Base-by-base conservation (phyloP, 2,888 invertebrate genomes). In the Hermaeophaga mercurialis region DNA sequence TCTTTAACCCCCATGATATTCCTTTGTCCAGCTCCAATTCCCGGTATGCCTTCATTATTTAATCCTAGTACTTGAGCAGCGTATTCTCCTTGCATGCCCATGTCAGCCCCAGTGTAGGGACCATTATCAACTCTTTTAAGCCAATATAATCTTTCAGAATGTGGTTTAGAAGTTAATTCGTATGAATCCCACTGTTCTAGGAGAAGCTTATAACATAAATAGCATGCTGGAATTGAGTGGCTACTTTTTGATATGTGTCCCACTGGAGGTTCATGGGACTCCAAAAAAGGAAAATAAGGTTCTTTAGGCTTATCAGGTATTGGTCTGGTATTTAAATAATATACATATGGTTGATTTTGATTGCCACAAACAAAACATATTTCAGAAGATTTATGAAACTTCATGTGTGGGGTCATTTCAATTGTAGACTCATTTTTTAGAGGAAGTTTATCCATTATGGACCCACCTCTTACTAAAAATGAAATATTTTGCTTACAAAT, bases 141-240 rank as follows among this genome's bases (percentile, higher is more conserved):
- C 89, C 95, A 95, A 74, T 96, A 96, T 71, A 95, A 84, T 49
- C 96, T 81, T 75, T 94, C 93, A 63, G 87, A 83, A 75, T 92
- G 89, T 0, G 95, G 94, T 66, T 91, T 90, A 1, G 73, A 69
- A 70, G 89, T 89, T 36, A 89, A 81, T 79, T 96, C 95, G 76
- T 91, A 91, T 61, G 88, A 85, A 70, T 95, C 91, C 96, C 96
- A 96, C 79, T 96, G 96, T 76, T 94, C 90, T 53, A 88, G 83
- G 36, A 96, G 84, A 71, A 94, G 84, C 47, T 89, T 87, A 78
- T 89, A 91, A 80, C 96, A 96, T 22, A 95, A 85, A 76, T 86
- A 86, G 79, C 96, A 96, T 56, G 89, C 85, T 66, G 87, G 85
- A 31, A 91, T 88, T 34, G 82, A 49, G 44, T 52, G 61, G 26